Conservation (phyloP, 2,888 invertebrate species). For the Andrena haemorrhoa region DNA sequence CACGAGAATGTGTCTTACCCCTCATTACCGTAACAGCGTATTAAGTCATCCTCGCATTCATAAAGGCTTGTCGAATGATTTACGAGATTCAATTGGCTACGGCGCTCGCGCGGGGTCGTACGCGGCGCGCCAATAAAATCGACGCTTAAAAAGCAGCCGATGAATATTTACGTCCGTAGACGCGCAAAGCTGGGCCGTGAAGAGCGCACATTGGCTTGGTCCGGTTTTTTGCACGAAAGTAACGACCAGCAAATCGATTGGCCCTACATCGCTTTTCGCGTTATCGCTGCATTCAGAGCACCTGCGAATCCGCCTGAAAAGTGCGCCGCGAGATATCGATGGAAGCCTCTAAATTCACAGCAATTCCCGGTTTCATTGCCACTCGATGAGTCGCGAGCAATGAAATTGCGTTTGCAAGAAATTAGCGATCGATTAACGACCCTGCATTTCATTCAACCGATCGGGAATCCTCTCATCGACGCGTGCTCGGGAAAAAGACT, state of each 20-base stretch:
- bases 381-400: conserved; percentile 41
- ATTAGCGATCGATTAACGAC: conserved; percentile 27
- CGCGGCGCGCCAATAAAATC: conserved; percentile 45
- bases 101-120: conserved; percentile 6
- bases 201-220: conserved; percentile 1
- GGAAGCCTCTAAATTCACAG: neutral
- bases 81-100: conserved; percentile 50
- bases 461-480: neutral
- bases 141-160: conserved; percentile 39
- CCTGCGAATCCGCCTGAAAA: conserved; percentile 5
- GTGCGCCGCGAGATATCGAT: neutral
- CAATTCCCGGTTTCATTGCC: conserved; percentile 33
- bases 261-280: neutral
- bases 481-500: conserved; percentile 7
- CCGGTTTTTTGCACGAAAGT: neutral
- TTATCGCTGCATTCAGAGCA: neutral
- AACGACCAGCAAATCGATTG: conserved; percentile 23
- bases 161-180: conserved; percentile 37
- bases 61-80: conserved; percentile 51
- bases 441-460: conserved; percentile 20
- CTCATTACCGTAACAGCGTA: conserved; percentile 49
- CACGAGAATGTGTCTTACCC: conserved; percentile 30
- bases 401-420: conserved; percentile 52
- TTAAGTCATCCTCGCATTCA: conserved; percentile 50
- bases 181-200: neutral